A percentile compares a stretch with the other conserved stretches of the same genome.
These are phyloP conservation scores for Pycnomerus fuliginosus DNA, from an alignment of 2,888 invertebrate species.

Conservation along the genomic window DNA sequence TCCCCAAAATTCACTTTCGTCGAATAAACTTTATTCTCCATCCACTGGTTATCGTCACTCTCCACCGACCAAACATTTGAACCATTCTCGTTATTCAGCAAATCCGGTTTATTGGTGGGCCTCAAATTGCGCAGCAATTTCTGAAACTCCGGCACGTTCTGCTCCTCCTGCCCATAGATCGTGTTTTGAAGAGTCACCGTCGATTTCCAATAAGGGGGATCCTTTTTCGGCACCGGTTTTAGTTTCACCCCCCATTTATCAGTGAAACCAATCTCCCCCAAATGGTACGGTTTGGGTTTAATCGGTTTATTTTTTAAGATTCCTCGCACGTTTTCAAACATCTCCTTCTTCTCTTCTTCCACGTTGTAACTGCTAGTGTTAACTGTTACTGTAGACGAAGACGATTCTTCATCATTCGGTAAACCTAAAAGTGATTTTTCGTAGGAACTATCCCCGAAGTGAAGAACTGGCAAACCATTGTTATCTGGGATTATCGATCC, in stretches of 20 bases:
- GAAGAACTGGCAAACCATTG: conserved; percentile 59
- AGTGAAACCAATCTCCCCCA: conserved; percentile 58
- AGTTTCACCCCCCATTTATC: conserved; percentile 57
- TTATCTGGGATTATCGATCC: conserved; percentile 41
- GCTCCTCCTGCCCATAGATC: conserved; percentile 32
- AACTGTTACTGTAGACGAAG: conserved; percentile 34
- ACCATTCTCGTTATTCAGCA: conserved; percentile 27
- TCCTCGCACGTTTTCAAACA: conserved; percentile 59
- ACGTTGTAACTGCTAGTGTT: conserved; percentile 26
- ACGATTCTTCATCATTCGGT: conserved; percentile 15
- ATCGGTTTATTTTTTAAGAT: conserved; percentile 74
- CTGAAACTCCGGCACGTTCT: conserved; percentile 45
- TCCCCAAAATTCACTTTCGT: conserved; percentile 60
- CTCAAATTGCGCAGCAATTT: conserved; percentile 44
- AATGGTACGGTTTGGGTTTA: conserved; percentile 72
- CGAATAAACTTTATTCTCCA: conserved; percentile 56
- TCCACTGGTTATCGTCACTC: conserved; percentile 43
- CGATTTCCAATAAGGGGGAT: conserved; percentile 51
- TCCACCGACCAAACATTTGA: conserved; percentile 52
- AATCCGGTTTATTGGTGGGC: conserved; percentile 40
- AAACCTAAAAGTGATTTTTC: conserved; percentile 52
- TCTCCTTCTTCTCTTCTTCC: conserved; percentile 35
- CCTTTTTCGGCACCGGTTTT: conserved; percentile 48
- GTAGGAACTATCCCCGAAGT: conserved; percentile 63
- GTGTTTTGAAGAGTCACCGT: conserved; percentile 50